Base-by-base conservation (phyloP, 2,113 vertebrate species). In the Dasypus novemcinctus region DNA sequence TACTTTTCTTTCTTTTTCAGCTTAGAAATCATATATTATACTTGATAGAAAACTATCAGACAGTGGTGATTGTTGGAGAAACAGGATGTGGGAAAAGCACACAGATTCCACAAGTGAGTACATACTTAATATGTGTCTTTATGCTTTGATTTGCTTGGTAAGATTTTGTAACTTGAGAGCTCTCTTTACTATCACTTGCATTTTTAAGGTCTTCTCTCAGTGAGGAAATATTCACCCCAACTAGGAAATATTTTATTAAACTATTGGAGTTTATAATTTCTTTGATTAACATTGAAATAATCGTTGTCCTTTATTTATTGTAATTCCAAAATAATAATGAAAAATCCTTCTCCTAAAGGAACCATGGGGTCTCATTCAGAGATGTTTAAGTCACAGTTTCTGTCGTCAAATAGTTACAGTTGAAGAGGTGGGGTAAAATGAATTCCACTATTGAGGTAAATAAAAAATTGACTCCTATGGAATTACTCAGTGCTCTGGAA, bases 11-110 rank as follows among this genome's bases (percentile, higher is more conserved):
- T 97, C 52, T 97, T 54, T 98, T 99, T 80, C 98, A 99, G 99
- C 99, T 99, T 97, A 99, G 99, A 98, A 99, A 99, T 98, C 99
- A 99, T 97, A 99, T 99, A 95, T 98, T 99, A 46, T 99, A 99
- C 96, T 97, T 99, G 78, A 98, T 99, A 98, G 99, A 99, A 98
- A 99, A 98, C 97, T 99, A 98, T 96, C 99, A 99, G 97, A 99
- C 99, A 0, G 98, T 99, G 95, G 99, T 99, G 95, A 99, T 99
- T 84, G 98, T 99, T 43, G 99, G 99, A 92, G 99, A 99, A 98
- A 99, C 99, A 0, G 99, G 99, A 97, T 99, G 99, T 97, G 99
- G 99, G 68, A 99, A 99, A 94, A 99, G 99, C 91, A 99, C 99
- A 0, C 99, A 99, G 98, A 99, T 99, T 97, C 99, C 99, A 46